Evolutionary conservation across 2,113 vertebrate genomes (phyloP), one percentile per base, ranked within the genome.

Genomic region (Chamaetylas fuelleborni): DNA sequence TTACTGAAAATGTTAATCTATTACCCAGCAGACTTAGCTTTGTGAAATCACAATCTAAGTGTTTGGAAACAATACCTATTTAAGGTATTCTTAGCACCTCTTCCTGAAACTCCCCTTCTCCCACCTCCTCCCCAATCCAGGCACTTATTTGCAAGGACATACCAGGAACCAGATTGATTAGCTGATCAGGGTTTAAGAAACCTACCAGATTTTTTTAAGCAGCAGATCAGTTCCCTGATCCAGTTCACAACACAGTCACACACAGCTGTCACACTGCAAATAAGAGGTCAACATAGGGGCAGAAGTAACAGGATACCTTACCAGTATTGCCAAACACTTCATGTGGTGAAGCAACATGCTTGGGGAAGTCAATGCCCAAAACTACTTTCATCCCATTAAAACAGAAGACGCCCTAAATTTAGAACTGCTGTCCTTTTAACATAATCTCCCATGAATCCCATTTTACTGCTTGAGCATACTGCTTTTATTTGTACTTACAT

Each of bases 291-390:
- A 24, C 54, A 69, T 3, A 54, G 82, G 88, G 92, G 60, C 86
- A 97, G 82, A 80, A 88, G 96, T 92, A 97, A 95, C 54, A 95
- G 67, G 90, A 96, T 34, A 90, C 76, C 82, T 90, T 40, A 42
- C 79, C 82, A 76, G 66, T 28, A 83, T 70, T 93, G 95, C 95
- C 90, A 93, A 97, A 94, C 71, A 81, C 71, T 72, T 64, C 42
- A 43, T 64, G 45, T 50, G 85, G 85, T 94, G 92, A 95, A 93
- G 71, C 74, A 90, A 96, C 82, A 53, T 0, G 6, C 60, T 62
- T 77, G 74, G 47, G 85, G 71, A 96, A 94, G 85, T 88, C 90
- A 58, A 50, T 64, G 78, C 16, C 57, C 66, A 65, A 92, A 95
- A 87, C 86, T 72, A 79, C 91, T 82, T 89, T 58, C 54, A 90